A percentile compares a stretch with the other conserved stretches of the same genome.
These are phyloP conservation scores for Meda fulgida DNA, from an alignment of 2,797 vertebrate genomes.

Conservation along the genomic window DNA sequence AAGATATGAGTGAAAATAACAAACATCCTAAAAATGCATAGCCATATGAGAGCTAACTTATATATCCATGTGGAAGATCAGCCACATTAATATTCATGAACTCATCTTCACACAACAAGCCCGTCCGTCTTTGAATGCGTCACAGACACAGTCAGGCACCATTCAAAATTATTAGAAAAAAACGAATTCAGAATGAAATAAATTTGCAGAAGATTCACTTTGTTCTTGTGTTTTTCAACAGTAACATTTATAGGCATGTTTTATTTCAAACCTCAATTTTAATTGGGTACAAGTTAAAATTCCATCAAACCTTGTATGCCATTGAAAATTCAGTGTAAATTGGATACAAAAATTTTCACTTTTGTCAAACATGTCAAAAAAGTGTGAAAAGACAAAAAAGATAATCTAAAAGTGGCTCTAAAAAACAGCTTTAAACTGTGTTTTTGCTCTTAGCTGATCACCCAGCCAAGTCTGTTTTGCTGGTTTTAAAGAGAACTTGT, in stretches of 20 bases:
- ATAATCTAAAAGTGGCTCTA: too few relatives aligned
- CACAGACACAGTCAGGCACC: background rate
- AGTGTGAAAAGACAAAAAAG: background rate
- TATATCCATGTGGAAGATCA: background rate
- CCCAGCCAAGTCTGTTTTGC: background rate
- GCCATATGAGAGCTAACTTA: background rate
- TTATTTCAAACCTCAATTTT: background rate
- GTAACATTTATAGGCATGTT: background rate
- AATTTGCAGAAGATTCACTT: background rate
- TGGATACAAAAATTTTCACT: background rate
- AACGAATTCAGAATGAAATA: background rate
- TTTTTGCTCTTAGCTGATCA: background rate
- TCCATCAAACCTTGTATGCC: background rate
- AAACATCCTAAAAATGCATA: background rate
- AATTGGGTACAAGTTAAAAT: constrained; percentile 25
- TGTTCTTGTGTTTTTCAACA: background rate
- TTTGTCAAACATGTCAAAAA: background rate
- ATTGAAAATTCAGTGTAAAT: constrained; percentile 28
- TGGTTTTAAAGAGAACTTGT: background rate
- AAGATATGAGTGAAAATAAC: background rate
- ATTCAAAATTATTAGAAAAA: background rate
- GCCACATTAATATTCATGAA: background rate
- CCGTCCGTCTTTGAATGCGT: background rate
- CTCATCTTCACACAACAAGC: background rate
- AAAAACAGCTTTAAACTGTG: background rate